A percentile compares a stretch with the other conserved stretches of the same genome.
Evolutionary conservation across 2,797 vertebrate species (phyloP).

Genomic region (Hyperoplus immaculatus): DNA sequence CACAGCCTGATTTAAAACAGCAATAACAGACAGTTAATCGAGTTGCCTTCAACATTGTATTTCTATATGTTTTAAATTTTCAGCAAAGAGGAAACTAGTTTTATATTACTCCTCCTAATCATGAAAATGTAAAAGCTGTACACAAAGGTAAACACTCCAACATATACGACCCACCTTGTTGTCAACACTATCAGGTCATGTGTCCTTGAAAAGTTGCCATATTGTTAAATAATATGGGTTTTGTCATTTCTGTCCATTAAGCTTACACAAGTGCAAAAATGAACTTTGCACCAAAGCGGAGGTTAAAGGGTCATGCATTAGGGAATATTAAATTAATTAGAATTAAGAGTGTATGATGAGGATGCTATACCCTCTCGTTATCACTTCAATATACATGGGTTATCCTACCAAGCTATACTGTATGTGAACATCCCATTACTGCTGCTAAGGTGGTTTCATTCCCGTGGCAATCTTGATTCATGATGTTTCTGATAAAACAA

Average conservation of each 20-base stretch:
- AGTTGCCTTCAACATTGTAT: not conserved
- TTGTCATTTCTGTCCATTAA: not conserved
- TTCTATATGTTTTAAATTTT: constrained; percentile 6
- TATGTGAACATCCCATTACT: constrained; percentile 12
- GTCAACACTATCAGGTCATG: not conserved
- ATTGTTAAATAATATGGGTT: not conserved
- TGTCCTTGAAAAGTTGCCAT: not conserved
- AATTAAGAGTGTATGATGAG: not conserved
- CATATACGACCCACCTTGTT: not conserved
- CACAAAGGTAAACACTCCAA: not conserved
- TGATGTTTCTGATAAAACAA: constrained; percentile 19
- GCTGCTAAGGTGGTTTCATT: constrained; percentile 1
- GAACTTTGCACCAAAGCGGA: not conserved
- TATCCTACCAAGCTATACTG: not conserved
- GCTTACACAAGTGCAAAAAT: constrained; percentile 5
- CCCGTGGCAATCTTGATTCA: constrained; percentile 19
- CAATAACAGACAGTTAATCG: not conserved
- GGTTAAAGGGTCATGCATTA: constrained; percentile 19
- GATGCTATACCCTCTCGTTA: not conserved
- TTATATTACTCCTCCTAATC: not conserved
- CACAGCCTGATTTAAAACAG: not conserved
- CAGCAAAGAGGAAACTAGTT: constrained; percentile 15
- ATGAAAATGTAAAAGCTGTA: constrained; percentile 7
- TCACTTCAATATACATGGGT: constrained; percentile 2
- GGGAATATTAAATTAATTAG: constrained; percentile 6